Base-by-base conservation (phyloP, 2,797 vertebrate genomes). In the Selene dorsalis region DNA sequence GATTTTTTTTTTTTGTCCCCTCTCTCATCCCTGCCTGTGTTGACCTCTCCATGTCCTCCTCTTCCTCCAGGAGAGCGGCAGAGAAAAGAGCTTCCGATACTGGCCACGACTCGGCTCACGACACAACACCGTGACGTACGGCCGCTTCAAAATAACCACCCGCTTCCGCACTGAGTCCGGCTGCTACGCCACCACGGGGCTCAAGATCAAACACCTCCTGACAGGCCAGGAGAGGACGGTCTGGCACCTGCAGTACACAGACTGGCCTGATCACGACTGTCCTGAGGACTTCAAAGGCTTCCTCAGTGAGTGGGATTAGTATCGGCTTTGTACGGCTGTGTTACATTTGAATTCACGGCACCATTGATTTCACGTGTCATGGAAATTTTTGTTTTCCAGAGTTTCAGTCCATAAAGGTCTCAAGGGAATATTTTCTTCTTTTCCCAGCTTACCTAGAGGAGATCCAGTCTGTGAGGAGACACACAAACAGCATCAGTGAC, bases 221-320 rank as follows among this genome's bases (percentile, higher is more conserved):
- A 97, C 96, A 0, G 97, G 97, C 22, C 98, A 99, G 79, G 98
- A 99, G 90, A 94, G 97, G 83, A 99, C 97, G 0, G 93, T 99
- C 38, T 99, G 98, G 98, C 98, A 99, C 76, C 95, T 99, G 80
- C 98, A 99, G 92, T 99, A 99, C 89, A 98, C 97, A 2, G 97
- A 99, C 90, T 99, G 98, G 98, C 98, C 98, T 0, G 97, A 99
- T 87, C 97, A 99, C n/a, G 96, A 98, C 83, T 98, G 97, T 80
- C 98, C 98, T 0, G 98, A 99, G 74, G 97, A 99, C 91, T 92
- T 98, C 82, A 99, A 98, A 88, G 98, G 98, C 47, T 99, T 99
- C 89, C 93, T 99, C 20, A 95, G 98, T 99, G 86, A 96, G 94
- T 92, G 61, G 73, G 52, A 77, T n/a, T 56, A 61, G 11, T 5